These are phyloP conservation scores for Romanogobio albipinnatus DNA, from an alignment of 2,113 vertebrate genomes.

Conservation along the genomic window DNA sequence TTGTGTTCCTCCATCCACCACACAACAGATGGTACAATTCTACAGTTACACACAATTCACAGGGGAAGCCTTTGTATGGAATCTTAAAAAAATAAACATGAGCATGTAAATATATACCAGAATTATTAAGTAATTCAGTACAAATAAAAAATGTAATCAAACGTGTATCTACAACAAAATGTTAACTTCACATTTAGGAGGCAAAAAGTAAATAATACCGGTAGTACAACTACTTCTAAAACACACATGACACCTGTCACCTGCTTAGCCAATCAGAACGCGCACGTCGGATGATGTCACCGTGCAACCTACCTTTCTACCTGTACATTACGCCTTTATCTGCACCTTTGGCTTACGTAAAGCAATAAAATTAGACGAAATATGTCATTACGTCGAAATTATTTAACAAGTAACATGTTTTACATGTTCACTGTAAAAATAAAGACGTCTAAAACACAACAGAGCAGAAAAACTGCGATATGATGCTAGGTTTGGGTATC, in stretches of 20 bases:
- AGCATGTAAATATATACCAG: background rate
- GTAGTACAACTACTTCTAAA: background rate
- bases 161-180: background rate
- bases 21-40: constrained; percentile 43
- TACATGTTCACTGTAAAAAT: background rate
- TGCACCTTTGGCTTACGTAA: background rate
- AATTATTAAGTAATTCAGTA: background rate
- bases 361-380: background rate
- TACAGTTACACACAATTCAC: constrained; percentile 40
- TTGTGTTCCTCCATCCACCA: constrained; percentile 54
- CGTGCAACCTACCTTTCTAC: background rate
- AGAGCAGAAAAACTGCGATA: background rate
- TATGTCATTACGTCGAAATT: background rate
- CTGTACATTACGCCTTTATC: background rate
- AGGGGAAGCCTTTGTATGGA: background rate
- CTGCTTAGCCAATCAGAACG: constrained; percentile 33
- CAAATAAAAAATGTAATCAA: background rate
- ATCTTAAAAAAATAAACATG: background rate
- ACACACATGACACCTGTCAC: background rate
- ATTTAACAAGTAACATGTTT: background rate
- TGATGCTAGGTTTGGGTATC: background rate
- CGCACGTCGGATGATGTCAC: background rate
- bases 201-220: background rate
- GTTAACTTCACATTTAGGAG: background rate
- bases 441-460: background rate